These are phyloP conservation scores for Philereme transversata DNA, from an alignment of 2,888 invertebrate species.

Conservation along the genomic window DNA sequence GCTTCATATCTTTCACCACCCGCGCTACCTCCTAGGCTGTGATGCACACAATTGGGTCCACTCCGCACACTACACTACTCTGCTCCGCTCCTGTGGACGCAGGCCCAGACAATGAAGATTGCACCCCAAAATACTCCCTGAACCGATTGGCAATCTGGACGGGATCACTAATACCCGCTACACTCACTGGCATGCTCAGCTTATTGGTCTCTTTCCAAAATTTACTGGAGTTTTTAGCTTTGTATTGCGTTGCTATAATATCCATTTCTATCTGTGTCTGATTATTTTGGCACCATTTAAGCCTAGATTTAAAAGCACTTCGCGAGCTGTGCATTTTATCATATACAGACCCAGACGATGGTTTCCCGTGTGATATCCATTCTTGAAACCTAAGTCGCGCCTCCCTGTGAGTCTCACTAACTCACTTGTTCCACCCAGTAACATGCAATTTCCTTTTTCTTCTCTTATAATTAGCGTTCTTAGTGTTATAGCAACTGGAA, in stretches of 20 bases:
- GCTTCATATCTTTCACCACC: constrained; percentile 7
- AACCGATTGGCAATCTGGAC: too few species aligned
- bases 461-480: background rate
- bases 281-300: constrained; percentile 3
- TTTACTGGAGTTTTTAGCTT: constrained; percentile 9
- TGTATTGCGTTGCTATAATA: constrained; percentile 5
- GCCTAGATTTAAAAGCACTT: background rate
- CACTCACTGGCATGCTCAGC: constrained; percentile 4
- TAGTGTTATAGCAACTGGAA: background rate
- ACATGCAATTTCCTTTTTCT: background rate
- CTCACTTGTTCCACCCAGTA: constrained; percentile 1
- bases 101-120: too few species aligned
- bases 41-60: too few species aligned
- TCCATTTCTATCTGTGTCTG: constrained; percentile 1
- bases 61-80: too few species aligned
- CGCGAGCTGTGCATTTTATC: constrained; percentile 4
- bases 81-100: too few species aligned
- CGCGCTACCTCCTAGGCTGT: too few species aligned
- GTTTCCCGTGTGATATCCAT: background rate
- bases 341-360: background rate
- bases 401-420: constrained; percentile 1
- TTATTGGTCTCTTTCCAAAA: constrained; percentile 21
- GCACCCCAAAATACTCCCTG: too few species aligned
- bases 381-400: constrained; percentile 5
- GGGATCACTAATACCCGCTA: too few species aligned